Conservation (phyloP, 2,888 invertebrate species). For the Cacoxenus indagator region DNA sequence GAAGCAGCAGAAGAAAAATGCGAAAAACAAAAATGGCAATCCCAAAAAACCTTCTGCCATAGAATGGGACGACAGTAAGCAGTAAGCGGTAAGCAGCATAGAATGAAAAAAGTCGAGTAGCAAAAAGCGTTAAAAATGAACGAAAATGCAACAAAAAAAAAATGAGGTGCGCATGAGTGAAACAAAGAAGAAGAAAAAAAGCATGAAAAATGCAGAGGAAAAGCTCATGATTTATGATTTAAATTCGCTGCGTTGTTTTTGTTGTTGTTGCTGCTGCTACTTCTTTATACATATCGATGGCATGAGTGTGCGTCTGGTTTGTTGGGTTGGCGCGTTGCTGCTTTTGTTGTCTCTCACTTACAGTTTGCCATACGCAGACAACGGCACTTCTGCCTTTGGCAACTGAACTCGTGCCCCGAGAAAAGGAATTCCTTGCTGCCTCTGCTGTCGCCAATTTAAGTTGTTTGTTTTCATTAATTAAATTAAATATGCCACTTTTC, state of each 20-base stretch:
- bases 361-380: constrained; percentile 26
- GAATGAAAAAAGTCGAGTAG: constrained; percentile 14
- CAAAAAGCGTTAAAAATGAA: constrained; percentile 23
- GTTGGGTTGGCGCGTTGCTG: constrained; percentile 36
- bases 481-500: constrained; percentile 41
- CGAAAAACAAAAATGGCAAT: constrained; percentile 43
- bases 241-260: constrained; percentile 51
- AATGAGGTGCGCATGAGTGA: constrained; percentile 24
- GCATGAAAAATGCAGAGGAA: constrained; percentile 56
- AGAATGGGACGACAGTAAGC: no score
- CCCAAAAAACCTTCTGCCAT: no score
- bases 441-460: constrained; percentile 49
- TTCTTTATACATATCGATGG: constrained; percentile 15
- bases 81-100: constrained; percentile 11
- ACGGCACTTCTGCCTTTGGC: background rate
- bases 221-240: constrained; percentile 69
- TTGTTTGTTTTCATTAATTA: constrained; percentile 56
- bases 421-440: constrained; percentile 7
- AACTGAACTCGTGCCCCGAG: background rate
- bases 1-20: constrained; percentile 50
- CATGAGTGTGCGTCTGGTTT: constrained; percentile 15
- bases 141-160: constrained; percentile 27
- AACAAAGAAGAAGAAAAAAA: no score
- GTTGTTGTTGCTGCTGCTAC: constrained; percentile 21
- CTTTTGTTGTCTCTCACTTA: constrained; percentile 47